Evolutionary conservation across 2,888 invertebrate species (phyloP), one percentile per base, ranked within the genome.

Genomic region (Gerris lacustris): DNA sequence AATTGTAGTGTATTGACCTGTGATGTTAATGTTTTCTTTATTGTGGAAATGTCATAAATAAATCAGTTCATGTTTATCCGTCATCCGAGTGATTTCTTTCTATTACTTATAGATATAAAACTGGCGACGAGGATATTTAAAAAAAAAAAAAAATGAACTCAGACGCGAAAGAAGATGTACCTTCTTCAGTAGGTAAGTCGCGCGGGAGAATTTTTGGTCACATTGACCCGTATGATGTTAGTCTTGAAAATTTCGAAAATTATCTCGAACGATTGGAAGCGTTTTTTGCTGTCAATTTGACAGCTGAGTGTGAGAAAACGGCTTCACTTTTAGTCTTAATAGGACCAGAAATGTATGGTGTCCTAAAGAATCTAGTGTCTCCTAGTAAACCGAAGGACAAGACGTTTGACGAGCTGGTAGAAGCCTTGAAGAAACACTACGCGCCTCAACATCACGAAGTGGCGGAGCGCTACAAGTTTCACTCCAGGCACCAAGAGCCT

Each of bases 301-400:
- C 71, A 15, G 11, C 31, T 5, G 67, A 72, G 47, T 66, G 44
- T 15, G 69, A 70, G 18, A 71, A 71, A 63, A 66, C 71, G 15
- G 18, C 68, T 18, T 72, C 69, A 43, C 69, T 72, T 45, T 71
- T 71, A 44, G 63, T 67, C 43, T 67, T 71, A 15, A 72, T 72
- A 44, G 70, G 70, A 43, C 70, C 68, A 18, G 72, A 69, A 45
- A 64, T 69, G 45, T 73, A 73, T n/a, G 69, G 63, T 7, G 45
- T 73, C 6, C 68, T 73, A 43, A 73, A 73, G 64, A 73, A 69
- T 68, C 47, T 73, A 45, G 64, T 73, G 15, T 62, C 45, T 7
- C 71, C 73, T 44, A n/a, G 31, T 11, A 69, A 69, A 44, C 69
- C 71, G 17, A 63, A 69, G 31, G 71, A 69, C 6, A 66, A 67